phyloP scores from a whole-genome alignment of 2,888 invertebrate genomes.

The Hirtodrosophila alboralis region DNA sequence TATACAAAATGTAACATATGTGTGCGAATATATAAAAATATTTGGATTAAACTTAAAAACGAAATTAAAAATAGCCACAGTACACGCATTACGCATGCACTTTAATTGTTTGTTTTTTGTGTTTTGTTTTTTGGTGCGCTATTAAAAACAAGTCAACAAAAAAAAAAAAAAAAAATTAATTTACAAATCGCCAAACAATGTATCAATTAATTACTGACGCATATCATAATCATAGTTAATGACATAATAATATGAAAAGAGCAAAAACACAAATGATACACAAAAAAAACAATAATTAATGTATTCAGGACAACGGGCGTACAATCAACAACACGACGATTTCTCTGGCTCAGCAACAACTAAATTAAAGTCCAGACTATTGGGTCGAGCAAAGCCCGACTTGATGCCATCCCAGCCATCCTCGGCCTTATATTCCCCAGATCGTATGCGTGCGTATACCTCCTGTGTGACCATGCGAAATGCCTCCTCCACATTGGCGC shows the following conservation, averaged over 20 bases:
- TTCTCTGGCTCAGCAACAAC: conserved; percentile 95
- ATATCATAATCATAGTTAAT: conserved; percentile 1
- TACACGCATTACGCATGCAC: conserved; percentile 9
- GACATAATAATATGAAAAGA: background rate
- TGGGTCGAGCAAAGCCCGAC: conserved; percentile 93
- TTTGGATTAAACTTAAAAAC: conserved; percentile 48
- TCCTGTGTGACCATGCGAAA: conserved; percentile 96
- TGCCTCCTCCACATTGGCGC: conserved; percentile 96
- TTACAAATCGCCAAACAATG: conserved; percentile 13
- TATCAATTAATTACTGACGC: conserved; percentile 12
- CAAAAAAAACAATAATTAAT: no score
- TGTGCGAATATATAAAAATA: conserved; percentile 18
- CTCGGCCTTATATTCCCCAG: conserved; percentile 95
- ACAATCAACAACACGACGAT: conserved; percentile 92
- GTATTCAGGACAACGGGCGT: background rate
- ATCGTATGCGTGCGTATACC: conserved; percentile 94
- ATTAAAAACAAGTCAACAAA: conserved; percentile 56
- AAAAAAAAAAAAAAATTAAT: no score
- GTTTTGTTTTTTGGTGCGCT: conserved; percentile 59
- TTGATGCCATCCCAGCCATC: conserved; percentile 99
- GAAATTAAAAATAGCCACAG: conserved; percentile 49
- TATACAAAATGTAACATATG: no score
- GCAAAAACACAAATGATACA: conserved; percentile 8
- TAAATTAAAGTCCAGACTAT: conserved; percentile 92
- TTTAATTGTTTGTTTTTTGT: conserved; percentile 8